Percentiles rank a stretch among this genome's conserved stretches.
These are phyloP conservation scores for Pectinophora gossypiella DNA, from an alignment of 1,140 invertebrate genomes.

Conservation along the genomic window DNA sequence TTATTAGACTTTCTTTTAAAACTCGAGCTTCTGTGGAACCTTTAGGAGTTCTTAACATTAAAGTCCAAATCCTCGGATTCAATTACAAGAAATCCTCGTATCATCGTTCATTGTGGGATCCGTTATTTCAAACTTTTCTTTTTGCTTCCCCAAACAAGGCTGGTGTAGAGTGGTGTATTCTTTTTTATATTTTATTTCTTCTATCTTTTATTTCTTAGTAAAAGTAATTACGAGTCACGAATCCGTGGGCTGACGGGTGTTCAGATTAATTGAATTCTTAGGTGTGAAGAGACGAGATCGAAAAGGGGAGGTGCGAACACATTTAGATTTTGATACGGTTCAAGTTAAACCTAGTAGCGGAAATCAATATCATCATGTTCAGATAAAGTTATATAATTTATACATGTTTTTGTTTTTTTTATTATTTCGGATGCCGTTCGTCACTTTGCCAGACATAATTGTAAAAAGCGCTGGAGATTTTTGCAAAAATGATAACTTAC, in stretches of 20 bases:
- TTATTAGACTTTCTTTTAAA: too few species aligned
- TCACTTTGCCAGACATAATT: too few species aligned
- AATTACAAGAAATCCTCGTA: constrained; percentile 33
- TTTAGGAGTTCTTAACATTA: too few species aligned
- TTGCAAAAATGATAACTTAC: too few species aligned
- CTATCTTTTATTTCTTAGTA: constrained; percentile 43
- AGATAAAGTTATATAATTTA: too few species aligned
- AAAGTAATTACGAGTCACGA: constrained; percentile 69
- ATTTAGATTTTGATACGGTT: background rate
- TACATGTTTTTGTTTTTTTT: too few species aligned
- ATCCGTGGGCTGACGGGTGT: constrained; percentile 39
- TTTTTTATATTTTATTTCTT: constrained; percentile 21
- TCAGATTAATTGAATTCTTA: constrained; percentile 70
- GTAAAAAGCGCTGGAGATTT: too few species aligned
- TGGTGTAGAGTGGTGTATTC: constrained; percentile 21
- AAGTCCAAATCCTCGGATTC: constrained; percentile 11
- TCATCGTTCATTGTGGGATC: constrained; percentile 49
- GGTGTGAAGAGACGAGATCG: constrained; percentile 44
- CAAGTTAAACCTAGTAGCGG: background rate
- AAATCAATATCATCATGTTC: too few species aligned
- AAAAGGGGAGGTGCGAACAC: constrained; percentile 13
- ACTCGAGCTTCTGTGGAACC: too few species aligned
- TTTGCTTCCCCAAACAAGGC: constrained; percentile 39
- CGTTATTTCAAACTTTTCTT: constrained; percentile 39
- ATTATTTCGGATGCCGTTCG: too few species aligned